Percentiles rank a stretch among this genome's conserved stretches.
phyloP scores from a whole-genome alignment of 2,113 vertebrate genomes.

The Rhinichthys klamathensis region DNA sequence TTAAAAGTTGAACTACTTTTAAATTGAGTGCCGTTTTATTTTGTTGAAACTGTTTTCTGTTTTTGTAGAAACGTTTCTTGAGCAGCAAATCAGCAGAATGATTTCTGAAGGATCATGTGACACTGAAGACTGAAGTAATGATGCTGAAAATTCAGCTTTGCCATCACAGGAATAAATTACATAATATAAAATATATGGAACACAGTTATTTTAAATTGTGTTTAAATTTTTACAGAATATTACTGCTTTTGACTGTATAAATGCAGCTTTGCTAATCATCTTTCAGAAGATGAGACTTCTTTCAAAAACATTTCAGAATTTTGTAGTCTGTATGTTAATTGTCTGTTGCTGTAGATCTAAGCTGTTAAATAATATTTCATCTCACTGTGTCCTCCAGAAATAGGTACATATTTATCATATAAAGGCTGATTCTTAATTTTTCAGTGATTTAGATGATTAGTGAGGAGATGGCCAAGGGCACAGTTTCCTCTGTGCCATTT shows the following conservation, averaged over 20 bases:
- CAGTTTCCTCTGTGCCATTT: neutral
- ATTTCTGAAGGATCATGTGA: no score
- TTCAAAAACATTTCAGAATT: neutral
- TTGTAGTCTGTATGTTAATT: neutral
- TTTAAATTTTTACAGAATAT: no score
- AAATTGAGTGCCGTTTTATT: no score
- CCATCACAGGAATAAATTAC: no score
- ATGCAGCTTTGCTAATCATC: neutral
- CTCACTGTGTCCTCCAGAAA: conserved; percentile 7
- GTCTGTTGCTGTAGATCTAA: neutral
- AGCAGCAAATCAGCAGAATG: no score
- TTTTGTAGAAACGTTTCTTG: no score
- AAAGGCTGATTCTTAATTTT: conserved; percentile 14
- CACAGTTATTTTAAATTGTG: no score
- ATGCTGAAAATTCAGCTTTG: no score
- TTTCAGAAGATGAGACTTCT: neutral
- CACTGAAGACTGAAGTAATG: no score
- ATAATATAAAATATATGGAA: no score
- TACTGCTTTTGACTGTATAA: neutral
- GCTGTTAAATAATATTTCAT: neutral
- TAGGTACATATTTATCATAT: neutral
- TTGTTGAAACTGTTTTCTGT: no score
- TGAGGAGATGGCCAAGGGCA: conserved; percentile 11
- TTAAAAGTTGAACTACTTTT: no score
- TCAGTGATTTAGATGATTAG: conserved; percentile 18